Base-by-base conservation (phyloP, 2,113 vertebrate species). In the Saguinus midas region DNA sequence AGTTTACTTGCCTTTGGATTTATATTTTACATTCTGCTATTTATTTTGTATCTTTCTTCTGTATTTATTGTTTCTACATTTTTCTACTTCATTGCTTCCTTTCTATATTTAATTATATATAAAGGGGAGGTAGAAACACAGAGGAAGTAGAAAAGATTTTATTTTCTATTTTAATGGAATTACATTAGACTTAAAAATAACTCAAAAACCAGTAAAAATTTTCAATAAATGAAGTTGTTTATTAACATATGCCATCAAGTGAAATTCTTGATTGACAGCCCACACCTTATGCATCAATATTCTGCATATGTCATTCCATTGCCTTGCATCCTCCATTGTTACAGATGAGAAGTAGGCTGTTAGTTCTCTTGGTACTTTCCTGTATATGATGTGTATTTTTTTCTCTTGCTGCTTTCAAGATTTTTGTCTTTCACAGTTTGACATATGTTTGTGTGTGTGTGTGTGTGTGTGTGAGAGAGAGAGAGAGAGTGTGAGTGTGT, bases 211-310 rank as follows among this genome's bases (percentile, higher is more conserved):
- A 52, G 50, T 52, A 52, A 52, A 52, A 17, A 16, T 17, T 52
- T 52, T 52, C 50, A 52, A 52, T 52, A 52, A 52, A 17, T 52
- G 14, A 17, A 52, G 50, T 52, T 14, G 3, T 52, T 5, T 5
- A 52, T 52, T 52, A 52, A 52, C 14, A 52, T 52, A 52, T 52
- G 14, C 4, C 50, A 52, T 52, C 3, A 18, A 35, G 50, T n/a
- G 45, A 29, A 43, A 57, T 70, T 40, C n/a, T 87, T 68, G 32
- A 35, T 18, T 35, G 13, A 12, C 13, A 50, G 21, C 25, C 14
- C 2, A 7, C 9, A 52, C 11, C 12, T 7, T 2, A 40, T 32
- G 16, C 5, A 18, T 16, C 52, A 9, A 27, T 7, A 25, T 2
- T 50, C 27, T 37, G 11, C 17, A 5, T 50, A 13, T 23, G 29